Percentiles rank a stretch among this genome's conserved stretches.
Conservation (phyloP, 2,888 invertebrate species). For the Galerucella nymphaeae region DNA sequence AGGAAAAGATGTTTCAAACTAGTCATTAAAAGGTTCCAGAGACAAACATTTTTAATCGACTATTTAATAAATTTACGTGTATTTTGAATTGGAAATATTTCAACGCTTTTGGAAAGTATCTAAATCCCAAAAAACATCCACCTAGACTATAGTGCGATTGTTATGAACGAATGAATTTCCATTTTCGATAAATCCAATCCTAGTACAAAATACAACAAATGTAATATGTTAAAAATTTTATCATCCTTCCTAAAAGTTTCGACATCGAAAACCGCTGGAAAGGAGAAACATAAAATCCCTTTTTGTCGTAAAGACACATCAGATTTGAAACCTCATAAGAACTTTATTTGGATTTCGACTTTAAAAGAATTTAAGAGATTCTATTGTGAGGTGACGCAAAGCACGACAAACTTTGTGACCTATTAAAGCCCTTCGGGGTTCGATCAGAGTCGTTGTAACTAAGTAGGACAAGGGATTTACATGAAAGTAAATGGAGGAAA, state of each 20-base stretch:
- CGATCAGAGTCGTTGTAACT: neutral
- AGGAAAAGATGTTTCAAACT: too few relatives aligned
- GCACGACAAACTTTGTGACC: constrained; percentile 49
- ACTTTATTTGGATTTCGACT: constrained; percentile 42
- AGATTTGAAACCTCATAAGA: constrained; percentile 41
- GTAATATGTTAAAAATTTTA: constrained; percentile 27
- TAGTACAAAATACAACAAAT: neutral
- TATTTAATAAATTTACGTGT: too few relatives aligned
- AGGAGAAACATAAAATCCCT: constrained; percentile 32
- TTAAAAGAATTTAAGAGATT: constrained; percentile 38
- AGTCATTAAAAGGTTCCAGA: too few relatives aligned
- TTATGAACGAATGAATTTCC: too few relatives aligned
- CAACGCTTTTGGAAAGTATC: too few relatives aligned
- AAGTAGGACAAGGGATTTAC: constrained; percentile 1
- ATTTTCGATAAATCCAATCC: neutral
- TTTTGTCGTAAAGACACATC: constrained; percentile 40
- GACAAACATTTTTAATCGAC: too few relatives aligned
- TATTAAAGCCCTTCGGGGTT: constrained; percentile 49
- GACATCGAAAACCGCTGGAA: constrained; percentile 33
- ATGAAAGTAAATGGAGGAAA: neutral
- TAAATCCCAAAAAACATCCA: too few relatives aligned
- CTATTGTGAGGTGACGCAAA: constrained; percentile 32
- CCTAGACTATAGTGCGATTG: too few relatives aligned
- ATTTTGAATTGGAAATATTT: too few relatives aligned
- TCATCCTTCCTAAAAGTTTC: constrained; percentile 21